These are phyloP conservation scores for Budorcas taxicolor DNA, from an alignment of 2,113 vertebrate species.

Conservation along the genomic window DNA sequence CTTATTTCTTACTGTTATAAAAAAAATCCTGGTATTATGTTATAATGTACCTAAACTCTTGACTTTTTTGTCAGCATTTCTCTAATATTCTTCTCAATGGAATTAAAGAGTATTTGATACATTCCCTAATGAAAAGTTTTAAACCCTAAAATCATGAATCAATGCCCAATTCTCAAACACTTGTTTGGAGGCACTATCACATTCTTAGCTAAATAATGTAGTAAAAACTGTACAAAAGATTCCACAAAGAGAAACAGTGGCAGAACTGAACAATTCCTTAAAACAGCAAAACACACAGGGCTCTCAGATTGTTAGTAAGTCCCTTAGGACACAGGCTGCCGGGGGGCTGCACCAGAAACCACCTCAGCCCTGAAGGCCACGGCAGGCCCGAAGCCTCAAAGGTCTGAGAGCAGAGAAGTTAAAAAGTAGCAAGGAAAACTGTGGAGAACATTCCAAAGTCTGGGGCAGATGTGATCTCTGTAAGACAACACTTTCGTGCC, in stretches of 20 bases:
- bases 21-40: neutral
- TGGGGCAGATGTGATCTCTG: neutral
- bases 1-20: neutral
- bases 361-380: neutral
- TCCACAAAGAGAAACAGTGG: neutral
- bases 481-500: neutral
- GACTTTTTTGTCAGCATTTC: neutral
- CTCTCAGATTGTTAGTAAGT: neutral
- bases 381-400: neutral
- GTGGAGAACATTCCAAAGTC: neutral
- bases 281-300: neutral
- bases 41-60: neutral
- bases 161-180: neutral
- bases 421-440: neutral
- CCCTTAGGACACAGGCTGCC: neutral
- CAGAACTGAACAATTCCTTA: neutral
- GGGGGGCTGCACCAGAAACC: neutral
- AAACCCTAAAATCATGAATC: neutral
- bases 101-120: neutral
- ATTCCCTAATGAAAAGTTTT: neutral
- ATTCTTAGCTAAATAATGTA: too few species aligned
- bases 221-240: neutral
- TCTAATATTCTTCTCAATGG: neutral
- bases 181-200: too few species aligned
- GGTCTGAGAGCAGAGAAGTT: rapidly evolving